A percentile compares a stretch with the other conserved stretches of the same genome.
Evolutionary conservation across 2,797 vertebrate species (phyloP).

Genomic region (Taenioides sp.): DNA sequence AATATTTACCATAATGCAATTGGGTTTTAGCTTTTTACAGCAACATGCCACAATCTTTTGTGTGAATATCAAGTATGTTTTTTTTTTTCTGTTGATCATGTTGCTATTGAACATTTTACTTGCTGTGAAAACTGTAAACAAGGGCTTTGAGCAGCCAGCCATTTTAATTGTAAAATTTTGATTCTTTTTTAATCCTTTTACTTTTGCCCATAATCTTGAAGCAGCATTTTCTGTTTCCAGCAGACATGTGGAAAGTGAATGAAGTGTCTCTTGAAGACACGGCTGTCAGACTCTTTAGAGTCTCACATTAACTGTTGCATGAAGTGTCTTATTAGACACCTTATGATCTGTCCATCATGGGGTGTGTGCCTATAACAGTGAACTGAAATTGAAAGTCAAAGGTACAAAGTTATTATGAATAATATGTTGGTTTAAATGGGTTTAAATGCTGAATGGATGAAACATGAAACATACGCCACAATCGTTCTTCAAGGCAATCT

Average conservation of each 20-base stretch:
- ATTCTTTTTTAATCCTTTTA: constrained; percentile 21
- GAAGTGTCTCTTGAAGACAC: constrained; percentile 32
- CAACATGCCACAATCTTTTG: constrained; percentile 16
- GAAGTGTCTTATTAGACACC: not conserved
- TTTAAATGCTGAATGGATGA: not conserved
- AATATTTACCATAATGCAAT: not conserved
- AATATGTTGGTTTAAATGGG: not conserved
- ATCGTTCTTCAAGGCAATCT: not conserved
- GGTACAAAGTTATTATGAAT: not conserved
- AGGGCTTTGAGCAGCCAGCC: constrained; percentile 31
- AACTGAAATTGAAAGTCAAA: not conserved
- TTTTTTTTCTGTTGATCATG: constrained; percentile 24
- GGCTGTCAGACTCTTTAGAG: constrained; percentile 19
- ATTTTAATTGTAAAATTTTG: constrained; percentile 14
- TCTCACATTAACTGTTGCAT: constrained; percentile 16
- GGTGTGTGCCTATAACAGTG: not conserved
- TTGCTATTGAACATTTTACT: constrained; percentile 36
- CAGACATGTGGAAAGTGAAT: constrained; percentile 2
- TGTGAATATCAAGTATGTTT: constrained; percentile 14
- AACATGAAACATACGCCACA: not conserved
- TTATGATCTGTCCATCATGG: not conserved
- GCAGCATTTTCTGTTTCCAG: constrained; percentile 16
- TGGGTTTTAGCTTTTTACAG: constrained; percentile 10
- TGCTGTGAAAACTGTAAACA: constrained; percentile 46
- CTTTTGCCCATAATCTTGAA: constrained; percentile 20